Percentiles rank a stretch among this genome's conserved stretches.
phyloP scores from a whole-genome alignment of 2,888 invertebrate species.

The Bruchidius siliquastri region DNA sequence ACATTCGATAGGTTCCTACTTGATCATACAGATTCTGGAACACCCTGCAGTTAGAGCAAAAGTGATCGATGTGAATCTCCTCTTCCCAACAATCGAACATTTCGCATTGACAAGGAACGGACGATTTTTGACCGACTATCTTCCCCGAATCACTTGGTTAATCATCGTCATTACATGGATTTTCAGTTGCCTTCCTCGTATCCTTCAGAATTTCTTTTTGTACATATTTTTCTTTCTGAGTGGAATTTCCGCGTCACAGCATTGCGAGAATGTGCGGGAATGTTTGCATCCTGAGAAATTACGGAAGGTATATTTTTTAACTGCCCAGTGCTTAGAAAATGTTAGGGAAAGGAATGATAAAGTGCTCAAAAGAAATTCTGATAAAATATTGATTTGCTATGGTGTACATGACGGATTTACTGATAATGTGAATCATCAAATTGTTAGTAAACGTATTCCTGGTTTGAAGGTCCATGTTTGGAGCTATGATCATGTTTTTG shows the following conservation, averaged over 20 bases:
- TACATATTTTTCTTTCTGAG: conserved; percentile 53
- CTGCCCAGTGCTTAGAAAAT: conserved; percentile 73
- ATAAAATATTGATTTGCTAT: conserved; percentile 74
- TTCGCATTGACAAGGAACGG: conserved; percentile 77
- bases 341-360: conserved; percentile 65
- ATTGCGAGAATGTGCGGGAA: conserved; percentile 51
- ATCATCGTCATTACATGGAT: conserved; percentile 50
- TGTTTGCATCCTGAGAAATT: conserved; percentile 57
- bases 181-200: conserved; percentile 53
- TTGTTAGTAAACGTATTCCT: conserved; percentile 54
- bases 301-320: conserved; percentile 65
- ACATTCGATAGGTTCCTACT: conserved; percentile 88
- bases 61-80: conserved; percentile 62
- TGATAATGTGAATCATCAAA: conserved; percentile 57
- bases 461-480: conserved; percentile 55
- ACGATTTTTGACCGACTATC: conserved; percentile 59
- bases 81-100: conserved; percentile 85
- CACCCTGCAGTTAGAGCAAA: conserved; percentile 53
- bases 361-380: conserved; percentile 54
- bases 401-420: conserved; percentile 79
- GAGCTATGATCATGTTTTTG: conserved; percentile 74
- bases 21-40: conserved; percentile 68
- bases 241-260: conserved; percentile 53
- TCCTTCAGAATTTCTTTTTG: conserved; percentile 52
- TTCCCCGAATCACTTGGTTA: conserved; percentile 51